Conservation (phyloP, 2,797 vertebrate species). For the Halcyon smyrnensis region DNA sequence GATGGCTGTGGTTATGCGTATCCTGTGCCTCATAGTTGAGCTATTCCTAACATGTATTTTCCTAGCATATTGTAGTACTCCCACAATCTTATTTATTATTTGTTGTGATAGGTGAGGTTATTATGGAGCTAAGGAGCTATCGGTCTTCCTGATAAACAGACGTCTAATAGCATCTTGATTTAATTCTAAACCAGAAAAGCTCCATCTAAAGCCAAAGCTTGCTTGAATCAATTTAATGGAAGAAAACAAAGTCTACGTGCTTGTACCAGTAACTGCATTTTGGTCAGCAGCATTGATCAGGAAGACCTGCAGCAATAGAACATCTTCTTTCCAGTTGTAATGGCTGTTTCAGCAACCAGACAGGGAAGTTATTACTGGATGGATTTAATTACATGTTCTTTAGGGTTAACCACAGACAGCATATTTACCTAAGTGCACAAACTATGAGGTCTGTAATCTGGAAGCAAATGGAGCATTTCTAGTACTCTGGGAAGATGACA, state of each 20-base stretch:
- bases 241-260: not conserved
- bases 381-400: not conserved
- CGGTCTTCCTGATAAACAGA: not conserved
- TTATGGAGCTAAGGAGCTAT: not conserved
- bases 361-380: not conserved
- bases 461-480: not conserved
- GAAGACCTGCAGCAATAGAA: not conserved
- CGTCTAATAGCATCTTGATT: not conserved
- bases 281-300: not conserved
- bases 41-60: not conserved
- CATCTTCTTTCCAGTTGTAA: not conserved
- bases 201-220: not conserved
- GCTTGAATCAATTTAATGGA: not conserved
- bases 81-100: not conserved
- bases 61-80: not conserved
- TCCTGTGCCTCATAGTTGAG: not conserved
- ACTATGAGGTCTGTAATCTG: not conserved
- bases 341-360: not conserved
- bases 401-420: not conserved
- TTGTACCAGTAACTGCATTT: not conserved
- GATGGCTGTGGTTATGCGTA: not conserved
- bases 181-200: not conserved
- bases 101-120: not conserved
- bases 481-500: not conserved
- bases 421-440: not conserved